Percentiles rank a stretch among this genome's conserved stretches.
phyloP scores from a whole-genome alignment of 2,797 vertebrate genomes.

The Leptoclinus maculatus region DNA sequence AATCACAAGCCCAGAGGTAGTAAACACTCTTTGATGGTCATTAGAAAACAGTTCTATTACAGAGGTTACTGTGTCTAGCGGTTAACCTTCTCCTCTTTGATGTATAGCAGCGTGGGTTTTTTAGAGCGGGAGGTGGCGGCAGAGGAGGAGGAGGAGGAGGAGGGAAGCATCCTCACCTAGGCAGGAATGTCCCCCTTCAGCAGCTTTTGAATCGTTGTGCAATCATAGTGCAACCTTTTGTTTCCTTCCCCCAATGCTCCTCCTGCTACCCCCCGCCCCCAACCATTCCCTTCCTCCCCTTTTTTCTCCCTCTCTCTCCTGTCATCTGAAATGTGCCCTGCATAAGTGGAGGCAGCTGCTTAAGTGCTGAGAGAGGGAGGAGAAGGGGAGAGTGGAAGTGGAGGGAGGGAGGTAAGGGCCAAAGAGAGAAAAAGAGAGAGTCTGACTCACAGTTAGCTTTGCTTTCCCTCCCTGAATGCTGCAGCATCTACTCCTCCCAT shows the following conservation, averaged over 20 bases:
- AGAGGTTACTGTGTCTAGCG: conserved; percentile 78
- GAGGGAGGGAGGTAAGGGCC: conserved; percentile 74
- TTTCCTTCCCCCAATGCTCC: conserved; percentile 72
- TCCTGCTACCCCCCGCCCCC: conserved; percentile 30
- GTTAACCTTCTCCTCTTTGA: conserved; percentile 81
- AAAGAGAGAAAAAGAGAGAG: conserved; percentile 66
- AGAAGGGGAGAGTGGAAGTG: conserved; percentile 72
- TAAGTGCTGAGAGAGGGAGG: conserved; percentile 77
- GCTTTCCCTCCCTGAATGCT: conserved; percentile 80
- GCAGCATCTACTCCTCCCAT: conserved; percentile 83
- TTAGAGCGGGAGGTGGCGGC: conserved; percentile 32
- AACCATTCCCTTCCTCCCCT: conserved; percentile 52
- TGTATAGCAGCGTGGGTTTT: conserved; percentile 67
- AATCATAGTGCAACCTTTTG: conserved; percentile 84
- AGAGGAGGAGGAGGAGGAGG: conserved; percentile 6
- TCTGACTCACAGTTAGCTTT: conserved; percentile 85
- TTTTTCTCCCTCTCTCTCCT: conserved; percentile 66
- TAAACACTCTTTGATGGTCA: conserved; percentile 82
- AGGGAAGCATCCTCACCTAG: conserved; percentile 67
- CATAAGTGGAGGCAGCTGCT: conserved; percentile 90
- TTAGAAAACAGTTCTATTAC: conserved; percentile 81
- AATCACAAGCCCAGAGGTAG: conserved; percentile 73
- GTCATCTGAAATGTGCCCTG: conserved; percentile 81
- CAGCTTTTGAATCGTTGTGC: conserved; percentile 77
- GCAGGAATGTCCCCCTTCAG: conserved; percentile 74